Evolutionary conservation across 2,113 vertebrate genomes (phyloP).

Genomic region (Peromyscus leucopus): DNA sequence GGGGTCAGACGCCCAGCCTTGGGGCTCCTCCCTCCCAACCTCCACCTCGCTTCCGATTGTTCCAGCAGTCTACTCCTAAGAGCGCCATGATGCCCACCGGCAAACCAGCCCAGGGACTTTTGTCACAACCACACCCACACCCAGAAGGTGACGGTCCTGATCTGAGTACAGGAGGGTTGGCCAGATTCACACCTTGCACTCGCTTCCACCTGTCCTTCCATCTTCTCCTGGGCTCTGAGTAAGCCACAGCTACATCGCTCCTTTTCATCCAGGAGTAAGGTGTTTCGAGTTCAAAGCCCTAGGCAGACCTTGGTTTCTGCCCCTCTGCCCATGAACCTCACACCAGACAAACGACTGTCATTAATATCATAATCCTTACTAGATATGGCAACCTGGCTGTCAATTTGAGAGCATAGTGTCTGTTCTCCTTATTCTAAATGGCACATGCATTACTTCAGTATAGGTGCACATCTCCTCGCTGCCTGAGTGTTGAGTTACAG

Average conservation of each 20-base stretch:
- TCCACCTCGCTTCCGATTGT: too few relatives aligned
- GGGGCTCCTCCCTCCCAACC: neutral
- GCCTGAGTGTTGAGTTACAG: rapidly evolving
- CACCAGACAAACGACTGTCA: neutral
- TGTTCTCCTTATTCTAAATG: too few relatives aligned
- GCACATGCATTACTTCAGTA: neutral
- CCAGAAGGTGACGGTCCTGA: neutral
- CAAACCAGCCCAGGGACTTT: neutral
- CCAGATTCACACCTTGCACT: neutral
- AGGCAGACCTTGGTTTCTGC: neutral
- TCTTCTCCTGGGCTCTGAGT: neutral
- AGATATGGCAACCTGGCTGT: neutral
- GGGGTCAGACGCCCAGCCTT: neutral
- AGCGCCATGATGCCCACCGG: neutral
- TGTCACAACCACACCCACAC: neutral
- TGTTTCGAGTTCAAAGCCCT: too few relatives aligned
- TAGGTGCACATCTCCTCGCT: neutral
- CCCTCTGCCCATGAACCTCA: neutral
- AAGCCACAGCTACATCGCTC: rapidly evolving
- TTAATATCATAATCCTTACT: neutral
- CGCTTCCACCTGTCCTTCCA: neutral
- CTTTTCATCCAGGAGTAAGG: neutral
- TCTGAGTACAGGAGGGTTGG: rapidly evolving
- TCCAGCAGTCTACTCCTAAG: neutral
- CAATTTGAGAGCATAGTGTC: rapidly evolving